Evolutionary conservation across 1,140 invertebrate species (phyloP), one percentile per base, ranked within the genome.

Genomic region (Pemphigus obesinymphae): DNA sequence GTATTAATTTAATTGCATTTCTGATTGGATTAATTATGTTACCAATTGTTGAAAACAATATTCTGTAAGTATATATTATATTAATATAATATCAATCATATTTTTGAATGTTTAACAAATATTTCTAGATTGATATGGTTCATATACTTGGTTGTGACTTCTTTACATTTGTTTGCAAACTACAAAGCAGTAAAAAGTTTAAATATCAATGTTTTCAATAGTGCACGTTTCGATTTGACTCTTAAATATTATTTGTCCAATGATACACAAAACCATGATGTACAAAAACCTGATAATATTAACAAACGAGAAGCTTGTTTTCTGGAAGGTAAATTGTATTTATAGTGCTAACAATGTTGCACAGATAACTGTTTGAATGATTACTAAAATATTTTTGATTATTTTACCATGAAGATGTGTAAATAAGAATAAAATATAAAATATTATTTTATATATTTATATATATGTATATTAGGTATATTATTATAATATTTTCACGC

Each of bases 1-100:
- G 95, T 84, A 96, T 98, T 1, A 98, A 98, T 88, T 88, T 98
- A 61, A 86, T 93, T 43, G 96, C 94, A 15, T 93, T 96, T 7
- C 86, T 95, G 76, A 85, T 92, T 17, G 94, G 94, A 82, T 89
- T 98, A 48, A 87, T 92, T 34, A 86, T 98, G 66, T 88, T 97
- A 2, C 91, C 93, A 40, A 83, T 91, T n/a, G 88, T 95, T 15
- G 90, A 89, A 45, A 89, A 89, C 11, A 26, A 10, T 73, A 87
- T 88, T 83, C 84, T 85, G 87, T 90, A 87, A 86, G 85, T 86
- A 72, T 81, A 7, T 61, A 55, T 10, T 45, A 53, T 61, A 53
- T 0, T 11, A 45, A 13, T 2, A n/a, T n/a, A n/a, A n/a, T n/a
- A n/a, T n/a, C 26, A n/a, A 78, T 31, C 4, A 34, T 53, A 48